Evolutionary conservation across 2,888 invertebrate genomes (phyloP), one percentile per base, ranked within the genome.

Genomic region (Tenthredo livida): DNA sequence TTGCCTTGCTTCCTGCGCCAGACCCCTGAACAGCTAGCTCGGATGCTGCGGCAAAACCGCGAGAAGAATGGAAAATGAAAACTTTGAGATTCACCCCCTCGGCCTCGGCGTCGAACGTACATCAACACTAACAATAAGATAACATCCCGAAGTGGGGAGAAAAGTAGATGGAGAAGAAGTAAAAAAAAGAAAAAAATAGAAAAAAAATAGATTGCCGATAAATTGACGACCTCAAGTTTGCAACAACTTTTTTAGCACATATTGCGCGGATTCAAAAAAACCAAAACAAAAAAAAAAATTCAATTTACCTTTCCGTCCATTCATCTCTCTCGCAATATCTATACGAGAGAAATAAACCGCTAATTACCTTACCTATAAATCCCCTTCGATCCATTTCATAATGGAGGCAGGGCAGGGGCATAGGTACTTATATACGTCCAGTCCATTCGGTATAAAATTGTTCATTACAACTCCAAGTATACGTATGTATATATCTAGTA

Each of bases 31-130:
- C 17, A 50, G 5, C 50, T 17, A 50, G 50, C 40, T 40, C 43
- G 73, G 37, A 40, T 73, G 21, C 73, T 73, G 15, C 73, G 73
- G 40, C 73, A 43, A 73, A 73, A n/a, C 40, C 40, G 21, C 40
- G 21, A 40, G 40, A 21, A 40, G 17, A 73, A 73, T 40, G 73
- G 43, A 73, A 73, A 21, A 43, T 73, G 43, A 73, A 40, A 37
- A 40, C 70, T 43, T 40, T 9, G 37, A 40, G 43, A 2, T 21
- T 73, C 17, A 17, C 12, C n/a, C 40, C 43, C 40, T 15, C 12
- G 17, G 33, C 25, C 21, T 15, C 12, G 17, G 33, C n/a, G 40
- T 43, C 73, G 40, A 73, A 73, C 43, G 17, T 37, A 65, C 29
- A 25, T 15, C 65, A 15, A 33, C 65, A 65, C 29, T 21, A n/a